These are phyloP conservation scores for Tuberolachnus salignus DNA, from an alignment of 2,888 invertebrate genomes.

Conservation along the genomic window DNA sequence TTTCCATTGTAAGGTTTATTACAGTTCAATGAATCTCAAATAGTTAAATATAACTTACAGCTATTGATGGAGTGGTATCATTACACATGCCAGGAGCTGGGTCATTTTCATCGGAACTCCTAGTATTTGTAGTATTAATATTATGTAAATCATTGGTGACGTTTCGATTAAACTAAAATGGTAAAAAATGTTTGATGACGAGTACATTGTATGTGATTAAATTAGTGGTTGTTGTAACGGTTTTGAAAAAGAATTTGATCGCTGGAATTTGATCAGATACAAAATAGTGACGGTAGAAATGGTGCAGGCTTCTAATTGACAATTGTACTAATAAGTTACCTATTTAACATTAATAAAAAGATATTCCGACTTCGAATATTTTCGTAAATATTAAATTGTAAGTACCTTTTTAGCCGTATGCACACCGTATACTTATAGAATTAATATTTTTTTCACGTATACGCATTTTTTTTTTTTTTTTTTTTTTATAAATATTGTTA, in stretches of 20 bases:
- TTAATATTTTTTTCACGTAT: too few relatives aligned
- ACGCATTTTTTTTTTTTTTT: neutral
- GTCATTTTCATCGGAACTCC: neutral
- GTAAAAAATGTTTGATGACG: neutral
- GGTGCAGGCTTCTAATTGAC: neutral
- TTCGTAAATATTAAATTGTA: neutral
- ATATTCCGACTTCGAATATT: neutral
- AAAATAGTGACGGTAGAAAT: neutral
- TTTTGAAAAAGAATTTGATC: neutral
- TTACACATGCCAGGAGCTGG: neutral
- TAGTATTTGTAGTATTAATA: neutral
- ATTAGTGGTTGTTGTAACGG: neutral
- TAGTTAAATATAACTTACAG: neutral
- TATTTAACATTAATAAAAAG: neutral
- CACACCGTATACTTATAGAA: slow-evolving; percentile 6
- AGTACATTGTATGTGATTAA: neutral
- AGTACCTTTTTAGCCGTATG: neutral
- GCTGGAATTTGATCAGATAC: neutral
- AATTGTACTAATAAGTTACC: neutral
- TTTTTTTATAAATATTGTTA: too few relatives aligned
- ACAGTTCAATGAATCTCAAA: neutral
- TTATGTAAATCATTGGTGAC: neutral
- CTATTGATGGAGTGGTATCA: neutral
- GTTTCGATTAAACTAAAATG: neutral
- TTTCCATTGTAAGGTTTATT: neutral